These are phyloP conservation scores for Lagorchestes hirsutus DNA, from an alignment of 2,797 vertebrate genomes.

Conservation along the genomic window DNA sequence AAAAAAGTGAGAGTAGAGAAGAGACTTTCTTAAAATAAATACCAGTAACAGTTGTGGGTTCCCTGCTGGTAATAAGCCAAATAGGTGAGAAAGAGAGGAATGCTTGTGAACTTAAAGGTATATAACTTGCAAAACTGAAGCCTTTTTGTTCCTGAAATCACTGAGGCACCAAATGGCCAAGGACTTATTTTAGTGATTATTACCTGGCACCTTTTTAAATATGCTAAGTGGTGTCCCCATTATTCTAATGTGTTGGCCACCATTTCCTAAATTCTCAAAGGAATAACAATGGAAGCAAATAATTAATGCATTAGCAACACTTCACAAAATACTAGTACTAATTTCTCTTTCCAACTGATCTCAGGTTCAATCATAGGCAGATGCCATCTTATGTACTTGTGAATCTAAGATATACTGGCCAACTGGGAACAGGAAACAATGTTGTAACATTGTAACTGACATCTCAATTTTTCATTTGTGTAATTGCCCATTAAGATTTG, in stretches of 20 bases:
- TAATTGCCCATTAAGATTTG: neutral
- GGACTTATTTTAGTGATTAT: neutral
- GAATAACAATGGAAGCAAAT: conserved; percentile 39
- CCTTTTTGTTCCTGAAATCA: neutral
- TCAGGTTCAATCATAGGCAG: neutral
- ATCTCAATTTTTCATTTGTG: neutral
- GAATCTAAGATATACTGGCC: conserved; percentile 1
- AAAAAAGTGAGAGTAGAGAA: conserved; percentile 40
- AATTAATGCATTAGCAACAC: neutral
- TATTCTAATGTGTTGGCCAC: neutral
- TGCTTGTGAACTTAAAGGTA: neutral
- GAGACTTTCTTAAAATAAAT: conserved; percentile 63
- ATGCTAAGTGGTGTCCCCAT: neutral
- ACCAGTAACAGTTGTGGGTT: conserved; percentile 37
- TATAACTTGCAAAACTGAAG: neutral
- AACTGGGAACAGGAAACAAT: conserved; percentile 28
- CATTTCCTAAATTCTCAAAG: conserved; percentile 7
- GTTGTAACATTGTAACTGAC: neutral
- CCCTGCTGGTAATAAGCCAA: conserved; percentile 37
- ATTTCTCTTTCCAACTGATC: neutral
- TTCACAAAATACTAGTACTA: neutral
- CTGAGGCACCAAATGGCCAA: conserved; percentile 5
- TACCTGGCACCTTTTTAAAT: conserved; percentile 39
- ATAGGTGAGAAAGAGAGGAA: conserved; percentile 8
- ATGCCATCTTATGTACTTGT: neutral